A percentile compares a stretch with the other conserved stretches of the same genome.
These are phyloP conservation scores for Epizoanthus stellaris DNA, from an alignment of 92 coral and sea anemone species.

Conservation along the genomic window DNA sequence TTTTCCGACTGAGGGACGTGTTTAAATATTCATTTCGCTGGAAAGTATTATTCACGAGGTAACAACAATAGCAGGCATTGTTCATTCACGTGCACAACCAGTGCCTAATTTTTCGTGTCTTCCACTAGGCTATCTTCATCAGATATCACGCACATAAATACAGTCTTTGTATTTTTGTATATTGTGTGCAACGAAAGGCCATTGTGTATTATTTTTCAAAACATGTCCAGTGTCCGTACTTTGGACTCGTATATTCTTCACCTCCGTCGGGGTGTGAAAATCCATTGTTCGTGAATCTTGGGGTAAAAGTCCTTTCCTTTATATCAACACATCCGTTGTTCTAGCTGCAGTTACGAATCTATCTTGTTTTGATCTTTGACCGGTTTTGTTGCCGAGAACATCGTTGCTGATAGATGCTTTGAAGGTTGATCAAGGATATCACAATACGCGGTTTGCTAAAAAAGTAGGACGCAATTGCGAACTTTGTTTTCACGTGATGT, in stretches of 20 bases:
- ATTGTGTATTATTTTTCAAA: too few relatives aligned
- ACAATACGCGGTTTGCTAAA: neutral
- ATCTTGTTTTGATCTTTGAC: neutral
- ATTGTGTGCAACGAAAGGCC: neutral
- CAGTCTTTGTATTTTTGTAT: neutral
- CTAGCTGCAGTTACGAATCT: neutral
- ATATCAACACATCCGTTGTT: neutral
- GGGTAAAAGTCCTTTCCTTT: neutral
- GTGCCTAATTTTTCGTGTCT: neutral
- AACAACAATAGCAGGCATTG: neutral
- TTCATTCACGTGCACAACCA: neutral
- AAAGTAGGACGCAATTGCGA: constrained; percentile 5
- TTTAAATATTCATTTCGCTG: neutral
- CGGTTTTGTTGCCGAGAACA: neutral
- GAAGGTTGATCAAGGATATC: neutral
- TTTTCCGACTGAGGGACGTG: neutral
- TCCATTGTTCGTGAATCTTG: neutral
- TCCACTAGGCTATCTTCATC: neutral
- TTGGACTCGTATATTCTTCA: neutral
- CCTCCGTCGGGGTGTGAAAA: constrained; percentile 2
- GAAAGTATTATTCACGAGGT: neutral
- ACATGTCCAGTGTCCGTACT: neutral
- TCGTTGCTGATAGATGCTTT: neutral
- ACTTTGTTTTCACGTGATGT: constrained; percentile 34
- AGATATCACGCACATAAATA: neutral